Evolutionary conservation across 2,888 invertebrate genomes (phyloP), one percentile per base, ranked within the genome.

Genomic region (Calameuta pallipes): DNA sequence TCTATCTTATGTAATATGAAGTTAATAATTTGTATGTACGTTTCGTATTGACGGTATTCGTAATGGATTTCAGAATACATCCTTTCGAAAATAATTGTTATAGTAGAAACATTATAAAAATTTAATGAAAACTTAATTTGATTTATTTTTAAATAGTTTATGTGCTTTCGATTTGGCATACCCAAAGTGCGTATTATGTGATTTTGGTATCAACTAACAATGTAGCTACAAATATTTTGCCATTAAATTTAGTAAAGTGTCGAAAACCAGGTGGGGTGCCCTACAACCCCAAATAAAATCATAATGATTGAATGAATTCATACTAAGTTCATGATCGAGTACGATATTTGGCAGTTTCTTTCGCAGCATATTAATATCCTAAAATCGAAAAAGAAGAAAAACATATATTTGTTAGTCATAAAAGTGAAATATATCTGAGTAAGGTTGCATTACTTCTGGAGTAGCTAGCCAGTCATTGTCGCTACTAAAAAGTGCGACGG

Each of bases 271-370:
- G 77, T 87, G 82, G 3, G 85, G 83, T 4, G 89, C 85, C 34
- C 83, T 82, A 80, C 82, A 88, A 73, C 90, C 90, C 90, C 91
- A 91, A 4, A 91, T 74, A 74, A 91, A 91, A 70, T 91, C 90
- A 41, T 90, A 91, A 81, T 91, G 91, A 79, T 87, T 89, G 73
- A 89, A 91, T 4, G 80, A 81, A 31, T 82, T 83, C 4, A 77
- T 73, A 33, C 86, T 80, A 37, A 89, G 80, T 79, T 85, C 87
- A 74, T 87, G 80, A 77, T 89, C 84, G 4, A 85, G 80, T 15
- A 91, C 84, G 4, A 91, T 76, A 74, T 86, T 90, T 35, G 33
- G 74, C 56, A 89, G 79, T 80, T 80, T 85, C 4, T 80, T 78
- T 13, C 81, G 82, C 34, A 90, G 79, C 15, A 84, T 74, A 34